Conservation (phyloP, 2,888 invertebrate species). For the Branchipolynoe longqiensis region DNA sequence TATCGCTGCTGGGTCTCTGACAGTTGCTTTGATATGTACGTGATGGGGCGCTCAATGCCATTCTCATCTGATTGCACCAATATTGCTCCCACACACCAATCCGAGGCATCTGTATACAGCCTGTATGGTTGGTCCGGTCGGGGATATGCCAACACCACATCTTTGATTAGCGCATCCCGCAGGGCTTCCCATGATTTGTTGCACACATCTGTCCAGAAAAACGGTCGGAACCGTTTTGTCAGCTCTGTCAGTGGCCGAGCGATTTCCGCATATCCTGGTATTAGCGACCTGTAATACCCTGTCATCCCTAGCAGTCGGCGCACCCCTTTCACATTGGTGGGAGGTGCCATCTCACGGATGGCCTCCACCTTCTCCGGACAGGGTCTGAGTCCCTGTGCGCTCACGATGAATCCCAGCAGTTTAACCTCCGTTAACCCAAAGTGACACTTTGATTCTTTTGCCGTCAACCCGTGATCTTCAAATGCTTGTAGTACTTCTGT, state of each 20-base stretch:
- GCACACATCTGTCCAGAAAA: neutral
- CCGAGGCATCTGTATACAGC: neutral
- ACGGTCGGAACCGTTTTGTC: neutral
- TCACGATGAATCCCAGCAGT: slow-evolving; percentile 3
- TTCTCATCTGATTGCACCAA: slow-evolving; percentile 41
- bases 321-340: too few relatives aligned
- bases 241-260: neutral
- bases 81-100: slow-evolving; percentile 15
- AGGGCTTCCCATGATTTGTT: neutral
- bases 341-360: too few relatives aligned
- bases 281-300: neutral
- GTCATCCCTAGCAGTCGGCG: neutral
- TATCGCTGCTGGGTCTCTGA: slow-evolving; percentile 19
- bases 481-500: too few relatives aligned
- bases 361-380: neutral
- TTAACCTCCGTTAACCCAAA: too few relatives aligned
- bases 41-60: slow-evolving; percentile 52
- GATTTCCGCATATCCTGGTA: neutral
- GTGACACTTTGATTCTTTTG: too few relatives aligned
- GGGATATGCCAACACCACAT: slow-evolving; percentile 40
- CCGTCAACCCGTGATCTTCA: too few relatives aligned
- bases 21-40: slow-evolving; percentile 43
- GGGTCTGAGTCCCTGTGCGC: neutral
- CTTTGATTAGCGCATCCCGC: neutral
- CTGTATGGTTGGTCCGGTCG: slow-evolving; percentile 7